Base-by-base conservation (phyloP, 2,797 vertebrate species). In the Uromys caudimaculatus region DNA sequence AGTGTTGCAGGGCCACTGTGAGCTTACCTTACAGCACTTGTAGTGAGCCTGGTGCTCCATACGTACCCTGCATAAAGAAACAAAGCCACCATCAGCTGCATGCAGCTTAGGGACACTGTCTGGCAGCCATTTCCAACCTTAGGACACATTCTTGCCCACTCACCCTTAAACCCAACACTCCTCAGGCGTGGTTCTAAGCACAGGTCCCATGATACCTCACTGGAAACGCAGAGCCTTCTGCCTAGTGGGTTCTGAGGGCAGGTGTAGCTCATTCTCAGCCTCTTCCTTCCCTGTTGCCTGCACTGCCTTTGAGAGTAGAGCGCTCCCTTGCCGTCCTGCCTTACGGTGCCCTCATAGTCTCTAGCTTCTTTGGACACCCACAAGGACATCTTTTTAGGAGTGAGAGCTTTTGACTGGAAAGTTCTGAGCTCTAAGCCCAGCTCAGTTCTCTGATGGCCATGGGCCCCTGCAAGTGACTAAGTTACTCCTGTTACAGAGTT, bases 241-340 rank as follows among this genome's bases (percentile, higher is more conserved):
- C 24, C 27, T 44, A 9, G 17, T 23, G 2, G 6, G 0, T 79
- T 75, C 24, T n/a, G 19, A 54, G 54, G 11, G 21, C 0, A 38
- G 50, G 4, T 2, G 6, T 35, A 50, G 41, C 73, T 76, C n/a
- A 27, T 27, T 52, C 47, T 27, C 32, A 52, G 16, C 17, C 47
- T 81, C 47, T 24, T 71, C 35, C n/a, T 24, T 8, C 52, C 71
- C 29, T 1, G 41, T 67, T 50, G n/a, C 50, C 47, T 35, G 4
- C 4, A 2, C 5, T 1, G 64, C 21, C 23, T 79, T 1, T 2
- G 17, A 17, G 38, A 8, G 13, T 50, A 54, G 11, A 32, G 6
- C 27, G 67, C 8, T 16, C 11, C 21, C 0, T 52, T 38, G n/a
- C 7, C 32, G 47, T 17, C 23, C 58, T 14, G 7, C 23, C 69